These are phyloP conservation scores for Phallusia fumigata DNA, from an alignment of 23 tunicate genomes.

Conservation along the genomic window DNA sequence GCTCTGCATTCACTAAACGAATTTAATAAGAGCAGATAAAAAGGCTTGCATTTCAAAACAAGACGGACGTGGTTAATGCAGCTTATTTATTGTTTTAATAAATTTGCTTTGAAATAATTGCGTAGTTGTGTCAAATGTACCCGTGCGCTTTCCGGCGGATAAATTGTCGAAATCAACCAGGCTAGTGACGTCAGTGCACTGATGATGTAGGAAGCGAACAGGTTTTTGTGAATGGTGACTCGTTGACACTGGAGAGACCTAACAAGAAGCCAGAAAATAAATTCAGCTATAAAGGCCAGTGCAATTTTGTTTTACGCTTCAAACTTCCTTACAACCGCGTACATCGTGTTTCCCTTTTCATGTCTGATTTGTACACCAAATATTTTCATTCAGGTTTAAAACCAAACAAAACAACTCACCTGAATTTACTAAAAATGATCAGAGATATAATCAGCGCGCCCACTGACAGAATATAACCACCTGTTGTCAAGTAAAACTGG, in stretches of 20 bases:
- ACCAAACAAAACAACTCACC: too few species aligned
- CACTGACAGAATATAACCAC: conserved; percentile 9
- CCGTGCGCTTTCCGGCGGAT: neutral
- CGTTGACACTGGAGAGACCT: conserved; percentile 36
- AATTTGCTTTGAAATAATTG: too few species aligned
- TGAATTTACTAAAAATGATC: conserved; percentile 1
- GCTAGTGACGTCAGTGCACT: neutral
- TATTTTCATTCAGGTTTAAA: too few species aligned
- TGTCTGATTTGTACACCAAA: too few species aligned
- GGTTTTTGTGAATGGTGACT: conserved; percentile 23
- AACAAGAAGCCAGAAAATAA: neutral
- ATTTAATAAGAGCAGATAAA: neutral
- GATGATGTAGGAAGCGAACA: conserved; percentile 23
- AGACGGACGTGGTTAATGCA: too few species aligned
- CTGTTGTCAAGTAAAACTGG: conserved; percentile 9
- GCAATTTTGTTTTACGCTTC: neutral
- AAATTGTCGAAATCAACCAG: conserved; percentile 12
- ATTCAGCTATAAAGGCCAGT: neutral
- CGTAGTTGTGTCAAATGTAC: too few species aligned
- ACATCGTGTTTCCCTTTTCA: too few species aligned
- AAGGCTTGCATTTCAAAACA: neutral
- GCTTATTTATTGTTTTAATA: too few species aligned
- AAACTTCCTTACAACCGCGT: too few species aligned
- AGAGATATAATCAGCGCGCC: neutral
- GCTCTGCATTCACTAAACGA: too few species aligned